Percentiles rank a stretch among this genome's conserved stretches.
Conservation (phyloP, 2,888 invertebrate genomes). For the Melanophora roralis region DNA sequence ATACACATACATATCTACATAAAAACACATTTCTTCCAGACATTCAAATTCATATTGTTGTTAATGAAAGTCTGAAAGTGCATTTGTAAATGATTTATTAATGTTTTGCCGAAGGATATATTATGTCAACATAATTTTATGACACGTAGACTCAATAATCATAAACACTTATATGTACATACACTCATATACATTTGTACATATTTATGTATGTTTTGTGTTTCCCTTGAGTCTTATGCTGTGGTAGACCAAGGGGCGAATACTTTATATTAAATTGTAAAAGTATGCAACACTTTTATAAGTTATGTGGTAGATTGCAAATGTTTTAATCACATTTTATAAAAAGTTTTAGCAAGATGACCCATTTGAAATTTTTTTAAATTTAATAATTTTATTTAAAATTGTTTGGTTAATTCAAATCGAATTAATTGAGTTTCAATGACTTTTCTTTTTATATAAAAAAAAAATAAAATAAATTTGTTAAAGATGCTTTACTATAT, state of each 20-base stretch:
- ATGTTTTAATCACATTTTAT: too few species aligned
- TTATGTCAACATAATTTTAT: slow-evolving; percentile 66
- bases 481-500: too few species aligned
- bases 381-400: too few species aligned
- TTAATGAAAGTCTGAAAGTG: slow-evolving; percentile 69
- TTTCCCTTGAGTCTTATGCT: not conserved
- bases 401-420: too few species aligned
- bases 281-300: too few species aligned
- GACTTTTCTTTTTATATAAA: too few species aligned
- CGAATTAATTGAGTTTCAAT: too few species aligned
- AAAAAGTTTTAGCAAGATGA: too few species aligned
- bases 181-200: not conserved
- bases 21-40: not conserved
- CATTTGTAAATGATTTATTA: slow-evolving; percentile 69
- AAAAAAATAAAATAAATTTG: too few species aligned
- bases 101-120: slow-evolving; percentile 66
- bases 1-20: not conserved
- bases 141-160: slow-evolving; percentile 64
- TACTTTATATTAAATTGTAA: slow-evolving; percentile 37
- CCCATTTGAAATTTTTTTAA: too few species aligned
- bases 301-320: not conserved
- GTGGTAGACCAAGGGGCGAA: slow-evolving; percentile 13
- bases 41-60: slow-evolving; percentile 39
- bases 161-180: slow-evolving; percentile 6
- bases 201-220: not conserved